These are phyloP conservation scores for Enteromius fasciolatus DNA, from an alignment of 2,797 vertebrate genomes.

Conservation along the genomic window DNA sequence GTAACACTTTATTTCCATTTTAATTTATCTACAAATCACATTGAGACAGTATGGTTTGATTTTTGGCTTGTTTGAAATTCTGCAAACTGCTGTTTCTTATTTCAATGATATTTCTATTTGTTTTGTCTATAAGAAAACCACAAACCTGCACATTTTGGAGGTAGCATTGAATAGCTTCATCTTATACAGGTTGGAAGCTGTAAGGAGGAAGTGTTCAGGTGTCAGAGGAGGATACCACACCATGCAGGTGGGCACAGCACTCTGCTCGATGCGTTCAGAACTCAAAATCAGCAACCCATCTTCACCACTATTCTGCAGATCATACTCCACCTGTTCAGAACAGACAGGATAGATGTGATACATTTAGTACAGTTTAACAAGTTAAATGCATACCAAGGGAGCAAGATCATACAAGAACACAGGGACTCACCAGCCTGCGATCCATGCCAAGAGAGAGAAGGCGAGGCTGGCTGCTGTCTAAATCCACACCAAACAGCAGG, in stretches of 20 bases:
- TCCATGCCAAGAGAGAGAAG: slow-evolving; percentile 91
- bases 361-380: background rate
- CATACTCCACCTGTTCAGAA: slow-evolving; percentile 87
- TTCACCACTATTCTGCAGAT: slow-evolving; percentile 78
- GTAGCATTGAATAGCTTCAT: slow-evolving; percentile 90
- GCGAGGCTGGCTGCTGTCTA: slow-evolving; percentile 80
- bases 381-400: background rate
- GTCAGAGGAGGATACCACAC: slow-evolving; percentile 89
- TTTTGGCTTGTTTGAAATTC: background rate
- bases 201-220: slow-evolving; percentile 86
- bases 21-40: background rate
- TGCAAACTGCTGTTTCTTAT: background rate
- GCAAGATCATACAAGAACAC: slow-evolving; percentile 11
- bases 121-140: background rate
- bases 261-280: slow-evolving; percentile 83
- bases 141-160: slow-evolving; percentile 92
- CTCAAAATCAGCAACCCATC: slow-evolving; percentile 78
- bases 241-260: slow-evolving; percentile 82
- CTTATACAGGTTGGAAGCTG: slow-evolving; percentile 86
- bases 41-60: background rate
- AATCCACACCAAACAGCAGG: slow-evolving; percentile 88
- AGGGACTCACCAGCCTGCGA: slow-evolving; percentile 79
- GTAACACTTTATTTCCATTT: background rate
- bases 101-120: slow-evolving; percentile 9
- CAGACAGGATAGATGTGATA: background rate